These are phyloP conservation scores for Porites evermanni DNA, from an alignment of 92 coral and sea anemone genomes.

Conservation along the genomic window DNA sequence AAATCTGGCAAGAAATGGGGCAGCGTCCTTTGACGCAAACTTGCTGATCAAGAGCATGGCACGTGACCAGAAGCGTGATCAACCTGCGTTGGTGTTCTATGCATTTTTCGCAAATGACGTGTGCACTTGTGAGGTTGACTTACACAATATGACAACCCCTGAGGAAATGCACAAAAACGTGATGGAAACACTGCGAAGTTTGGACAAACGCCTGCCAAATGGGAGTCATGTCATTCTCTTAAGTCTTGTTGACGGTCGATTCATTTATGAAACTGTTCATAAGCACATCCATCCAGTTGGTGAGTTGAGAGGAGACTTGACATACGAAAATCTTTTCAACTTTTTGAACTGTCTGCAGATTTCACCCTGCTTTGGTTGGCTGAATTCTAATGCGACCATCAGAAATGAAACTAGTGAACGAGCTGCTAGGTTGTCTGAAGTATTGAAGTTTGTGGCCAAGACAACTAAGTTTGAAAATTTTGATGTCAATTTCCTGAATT, in stretches of 20 bases:
- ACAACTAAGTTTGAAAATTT: constrained; percentile 70
- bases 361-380: constrained; percentile 91
- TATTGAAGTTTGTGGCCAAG: constrained; percentile 77
- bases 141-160: constrained; percentile 86
- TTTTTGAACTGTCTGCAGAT: constrained; percentile 92
- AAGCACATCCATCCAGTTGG: constrained; percentile 95
- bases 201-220: constrained; percentile 77
- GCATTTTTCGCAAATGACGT: constrained; percentile 93
- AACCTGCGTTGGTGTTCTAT: constrained; percentile 93
- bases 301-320: constrained; percentile 82
- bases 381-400: constrained; percentile 88
- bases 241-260: constrained; percentile 86
- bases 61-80: constrained; percentile 73
- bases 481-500: constrained; percentile 83
- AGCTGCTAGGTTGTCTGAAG: constrained; percentile 77
- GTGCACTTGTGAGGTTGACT: constrained; percentile 65
- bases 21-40: constrained; percentile 90
- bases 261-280: constrained; percentile 87
- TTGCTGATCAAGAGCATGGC: constrained; percentile 78
- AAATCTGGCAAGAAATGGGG: constrained; percentile 98
- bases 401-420: constrained; percentile 84
- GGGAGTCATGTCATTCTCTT: constrained; percentile 90
- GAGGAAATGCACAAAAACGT: constrained; percentile 86
- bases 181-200: constrained; percentile 71
- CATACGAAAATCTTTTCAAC: constrained; percentile 84